Conservation (phyloP, 1,140 invertebrate genomes). For the Caerostris darwini region DNA sequence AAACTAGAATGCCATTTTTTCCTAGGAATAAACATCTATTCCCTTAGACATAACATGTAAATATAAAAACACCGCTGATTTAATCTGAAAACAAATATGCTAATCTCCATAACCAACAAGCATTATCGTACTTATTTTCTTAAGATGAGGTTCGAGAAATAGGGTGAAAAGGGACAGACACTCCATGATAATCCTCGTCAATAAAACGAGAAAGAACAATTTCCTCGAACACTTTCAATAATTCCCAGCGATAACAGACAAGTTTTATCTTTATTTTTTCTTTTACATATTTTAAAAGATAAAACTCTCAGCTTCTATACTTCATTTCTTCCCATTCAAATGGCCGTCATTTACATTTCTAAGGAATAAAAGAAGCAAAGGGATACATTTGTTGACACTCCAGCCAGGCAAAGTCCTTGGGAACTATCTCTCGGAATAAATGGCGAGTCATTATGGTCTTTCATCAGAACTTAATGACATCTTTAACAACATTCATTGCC, state of each 20-base stretch:
- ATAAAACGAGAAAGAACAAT: slow-evolving; percentile 14
- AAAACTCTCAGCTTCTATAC: slow-evolving; percentile 19
- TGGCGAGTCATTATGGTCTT: slow-evolving; percentile 20
- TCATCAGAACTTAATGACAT: slow-evolving; percentile 51
- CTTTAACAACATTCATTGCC: slow-evolving; percentile 38
- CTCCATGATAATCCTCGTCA: neutral
- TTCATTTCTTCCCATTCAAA: slow-evolving; percentile 19
- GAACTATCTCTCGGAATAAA: slow-evolving; percentile 37
- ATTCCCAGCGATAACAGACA: neutral
- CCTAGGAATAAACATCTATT: too few relatives aligned
- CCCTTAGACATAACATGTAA: too few relatives aligned
- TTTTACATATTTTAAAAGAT: slow-evolving; percentile 30
- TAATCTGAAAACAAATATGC: too few relatives aligned
- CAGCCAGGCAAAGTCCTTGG: neutral
- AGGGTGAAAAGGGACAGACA: neutral
- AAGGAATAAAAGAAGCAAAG: neutral
- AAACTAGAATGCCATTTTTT: too few relatives aligned
- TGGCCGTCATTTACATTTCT: slow-evolving; percentile 5
- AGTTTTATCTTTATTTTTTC: neutral
- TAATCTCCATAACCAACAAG: neutral
- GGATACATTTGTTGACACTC: slow-evolving; percentile 44
- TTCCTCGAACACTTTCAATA: slow-evolving; percentile 39
- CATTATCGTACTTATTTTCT: neutral
- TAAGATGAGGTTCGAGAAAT: neutral
- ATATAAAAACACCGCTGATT: too few relatives aligned